Base-by-base conservation (phyloP, 2,888 invertebrate genomes). In the Hirtodrosophila alboralis region DNA sequence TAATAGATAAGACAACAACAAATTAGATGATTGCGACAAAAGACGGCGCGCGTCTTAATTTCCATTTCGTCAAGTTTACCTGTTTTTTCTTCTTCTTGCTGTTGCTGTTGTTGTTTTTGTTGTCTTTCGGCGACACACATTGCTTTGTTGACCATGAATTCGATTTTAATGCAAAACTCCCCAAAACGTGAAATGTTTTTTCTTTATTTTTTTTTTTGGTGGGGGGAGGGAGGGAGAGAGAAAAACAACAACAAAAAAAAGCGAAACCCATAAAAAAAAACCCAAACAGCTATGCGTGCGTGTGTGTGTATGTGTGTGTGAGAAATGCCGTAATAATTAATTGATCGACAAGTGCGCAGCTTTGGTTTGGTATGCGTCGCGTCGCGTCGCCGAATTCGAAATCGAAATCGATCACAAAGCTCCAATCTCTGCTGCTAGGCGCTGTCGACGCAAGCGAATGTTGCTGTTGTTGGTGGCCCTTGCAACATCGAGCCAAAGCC, bases 301-400 rank as follows among this genome's bases (percentile, higher is more conserved):
- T 21, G 30, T 38, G 37, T 8, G 18, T 21, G 10, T 41, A 27
- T 14, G 33, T 44, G 41, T 37, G 43, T 71, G 53, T 77, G 74
- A 59, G 58, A 76, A 83, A 76, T 79, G 74, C 83, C 79, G 83
- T 79, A 80, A 80, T 83, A 80, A 80, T 80, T 80, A 83, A 80
- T 80, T 80, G 79, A 80, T 83, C 83, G 79, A 74, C 80, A 77
- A 81, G 80, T 84, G 80, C 80, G 68, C 69, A 71, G 79, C 79
- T 76, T 68, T 66, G 70, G 59, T 70, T 79, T 79, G 62, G 76
- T 79, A 83, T 79, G 79, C 79, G 63, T 34, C 60, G 67, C 75
- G 62, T 62, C 51, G 61, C 64, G 52, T 53, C 52, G 51, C 49
- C 51, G 45, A 53, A 53, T 37, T 43, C 81, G 75, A 68, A 74